These are phyloP conservation scores for Dendrocincla tyrannina DNA, from an alignment of 2,797 vertebrate species.

Conservation along the genomic window DNA sequence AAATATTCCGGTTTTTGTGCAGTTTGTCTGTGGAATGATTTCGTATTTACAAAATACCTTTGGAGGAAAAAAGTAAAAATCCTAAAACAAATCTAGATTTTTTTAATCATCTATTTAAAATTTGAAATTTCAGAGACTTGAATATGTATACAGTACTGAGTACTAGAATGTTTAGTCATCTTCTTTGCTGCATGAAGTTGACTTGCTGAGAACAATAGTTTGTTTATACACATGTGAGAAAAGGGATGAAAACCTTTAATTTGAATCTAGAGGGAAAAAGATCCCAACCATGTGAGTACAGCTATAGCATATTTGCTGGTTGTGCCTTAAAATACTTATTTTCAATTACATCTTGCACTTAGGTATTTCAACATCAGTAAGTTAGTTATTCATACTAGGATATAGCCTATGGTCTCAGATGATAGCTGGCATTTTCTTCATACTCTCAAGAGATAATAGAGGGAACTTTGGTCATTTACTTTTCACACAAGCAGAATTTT, in stretches of 20 bases:
- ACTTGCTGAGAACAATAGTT: neutral
- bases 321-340: neutral
- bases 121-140: neutral
- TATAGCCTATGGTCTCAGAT: neutral
- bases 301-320: neutral
- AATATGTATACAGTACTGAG: neutral
- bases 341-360: neutral
- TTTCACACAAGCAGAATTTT: neutral
- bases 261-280: neutral
- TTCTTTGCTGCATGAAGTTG: neutral
- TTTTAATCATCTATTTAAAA: neutral
- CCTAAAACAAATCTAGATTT: neutral
- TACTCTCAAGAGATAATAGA: neutral
- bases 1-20: neutral
- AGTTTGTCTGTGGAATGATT: neutral
- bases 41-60: neutral
- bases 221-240: neutral
- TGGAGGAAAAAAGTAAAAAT: neutral
- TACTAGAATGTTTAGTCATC: neutral
- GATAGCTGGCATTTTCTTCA: neutral
- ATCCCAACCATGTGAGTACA: accelerated
- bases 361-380: neutral
- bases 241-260: neutral
- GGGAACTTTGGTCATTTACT: neutral
- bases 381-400: neutral